Percentiles rank a stretch among this genome's conserved stretches.
Conservation (phyloP, 2,888 invertebrate genomes). For the Tetanocera ferruginea region DNA sequence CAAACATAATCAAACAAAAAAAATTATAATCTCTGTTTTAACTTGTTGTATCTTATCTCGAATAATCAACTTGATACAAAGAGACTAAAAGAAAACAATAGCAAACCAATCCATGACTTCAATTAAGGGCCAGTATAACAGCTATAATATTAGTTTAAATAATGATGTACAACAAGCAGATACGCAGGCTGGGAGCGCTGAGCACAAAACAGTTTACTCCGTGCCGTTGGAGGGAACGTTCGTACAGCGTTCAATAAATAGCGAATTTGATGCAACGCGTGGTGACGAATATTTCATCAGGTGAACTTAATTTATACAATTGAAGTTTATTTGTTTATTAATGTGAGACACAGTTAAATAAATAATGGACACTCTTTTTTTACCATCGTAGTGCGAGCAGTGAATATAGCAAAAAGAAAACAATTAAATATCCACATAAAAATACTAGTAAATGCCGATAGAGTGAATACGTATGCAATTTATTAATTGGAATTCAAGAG, state of each 20-base stretch:
- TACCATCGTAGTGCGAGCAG: neutral
- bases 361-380: neutral
- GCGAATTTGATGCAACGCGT: constrained; percentile 41
- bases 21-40: neutral
- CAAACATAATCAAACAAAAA: no score
- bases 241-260: constrained; percentile 33
- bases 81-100: neutral
- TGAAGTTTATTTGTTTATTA: neutral
- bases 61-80: neutral
- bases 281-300: constrained; percentile 16
- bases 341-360: neutral
- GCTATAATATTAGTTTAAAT: neutral
- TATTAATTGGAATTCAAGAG: no score
- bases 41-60: constrained; percentile 7
- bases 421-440: no score
- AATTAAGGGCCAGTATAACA: neutral
- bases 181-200: constrained; percentile 23
- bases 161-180: neutral
- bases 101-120: no score
- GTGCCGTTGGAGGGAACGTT: constrained; percentile 42
- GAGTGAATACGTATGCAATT: no score
- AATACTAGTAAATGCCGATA: no score
- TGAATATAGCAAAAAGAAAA: neutral
- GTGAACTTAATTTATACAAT: constrained; percentile 14
- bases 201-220: constrained; percentile 49